These are phyloP conservation scores for Sebastes iracundus DNA, from an alignment of 2,797 vertebrate genomes.

Conservation along the genomic window DNA sequence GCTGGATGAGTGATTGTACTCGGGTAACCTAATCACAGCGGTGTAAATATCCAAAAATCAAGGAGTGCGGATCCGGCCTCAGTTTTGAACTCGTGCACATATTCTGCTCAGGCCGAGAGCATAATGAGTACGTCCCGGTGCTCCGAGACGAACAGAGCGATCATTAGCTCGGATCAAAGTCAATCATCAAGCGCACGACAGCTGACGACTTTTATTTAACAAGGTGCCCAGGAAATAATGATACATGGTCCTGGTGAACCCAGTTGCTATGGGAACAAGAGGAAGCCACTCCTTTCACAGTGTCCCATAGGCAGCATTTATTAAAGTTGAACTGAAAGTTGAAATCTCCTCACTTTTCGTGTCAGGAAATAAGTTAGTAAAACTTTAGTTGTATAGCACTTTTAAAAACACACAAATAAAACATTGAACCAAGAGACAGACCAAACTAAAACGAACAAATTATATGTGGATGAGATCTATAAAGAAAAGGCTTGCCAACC, in stretches of 20 bases:
- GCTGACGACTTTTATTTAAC: slow-evolving; percentile 62
- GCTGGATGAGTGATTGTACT: slow-evolving; percentile 45
- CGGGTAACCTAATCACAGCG: slow-evolving; percentile 33
- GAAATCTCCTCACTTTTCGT: neutral
- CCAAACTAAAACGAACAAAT: too few species aligned
- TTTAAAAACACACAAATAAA: too few species aligned
- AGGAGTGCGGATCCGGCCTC: slow-evolving; percentile 6
- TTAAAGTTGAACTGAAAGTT: slow-evolving; percentile 8
- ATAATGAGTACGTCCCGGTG: slow-evolving; percentile 23
- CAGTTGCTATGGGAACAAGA: slow-evolving; percentile 47
- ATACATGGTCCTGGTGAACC: slow-evolving; percentile 26
- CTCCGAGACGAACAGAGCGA: slow-evolving; percentile 26
- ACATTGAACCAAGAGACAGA: too few species aligned
- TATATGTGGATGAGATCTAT: too few species aligned
- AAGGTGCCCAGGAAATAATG: slow-evolving; percentile 6
- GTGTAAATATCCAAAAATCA: slow-evolving; percentile 55
- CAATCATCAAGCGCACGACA: slow-evolving; percentile 51
- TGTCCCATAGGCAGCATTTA: slow-evolving; percentile 32
- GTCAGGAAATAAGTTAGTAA: neutral
- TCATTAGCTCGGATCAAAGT: slow-evolving; percentile 65
- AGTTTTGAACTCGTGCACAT: slow-evolving; percentile 16
- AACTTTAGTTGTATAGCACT: too few species aligned
- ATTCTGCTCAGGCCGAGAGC: slow-evolving; percentile 16
- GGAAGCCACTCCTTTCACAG: slow-evolving; percentile 11
- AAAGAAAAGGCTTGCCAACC: too few species aligned